Evolutionary conservation across 2,113 vertebrate species (phyloP).

Genomic region (Tupaia tana): DNA sequence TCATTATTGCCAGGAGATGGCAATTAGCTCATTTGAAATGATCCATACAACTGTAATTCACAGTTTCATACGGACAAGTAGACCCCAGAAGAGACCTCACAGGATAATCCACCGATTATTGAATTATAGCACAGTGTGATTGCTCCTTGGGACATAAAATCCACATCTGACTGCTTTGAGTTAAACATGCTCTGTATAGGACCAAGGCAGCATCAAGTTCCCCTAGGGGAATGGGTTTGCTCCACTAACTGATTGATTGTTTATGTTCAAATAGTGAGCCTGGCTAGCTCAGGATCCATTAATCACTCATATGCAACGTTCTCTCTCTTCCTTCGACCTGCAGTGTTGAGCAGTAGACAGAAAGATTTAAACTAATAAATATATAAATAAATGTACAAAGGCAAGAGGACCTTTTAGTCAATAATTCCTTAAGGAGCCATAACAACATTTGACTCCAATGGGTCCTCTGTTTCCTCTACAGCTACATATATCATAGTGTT

Average conservation of each 20-base stretch:
- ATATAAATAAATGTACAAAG: slow-evolving; percentile 14
- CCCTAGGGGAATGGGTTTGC: neutral
- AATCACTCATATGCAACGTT: neutral
- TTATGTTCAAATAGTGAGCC: neutral
- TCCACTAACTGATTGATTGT: neutral
- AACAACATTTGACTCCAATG: neutral
- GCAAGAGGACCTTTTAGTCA: neutral
- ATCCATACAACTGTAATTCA: slow-evolving; percentile 48
- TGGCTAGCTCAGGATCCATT: neutral
- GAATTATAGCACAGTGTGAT: neutral
- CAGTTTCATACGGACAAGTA: slow-evolving; percentile 40
- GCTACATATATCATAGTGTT: neutral
- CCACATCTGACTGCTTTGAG: neutral
- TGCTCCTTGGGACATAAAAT: neutral
- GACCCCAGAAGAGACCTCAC: neutral
- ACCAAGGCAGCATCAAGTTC: neutral
- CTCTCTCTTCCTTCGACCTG: slow-evolving; percentile 3
- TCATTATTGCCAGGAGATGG: slow-evolving; percentile 57
- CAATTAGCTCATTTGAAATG: slow-evolving; percentile 60
- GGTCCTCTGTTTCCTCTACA: neutral
- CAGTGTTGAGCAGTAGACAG: neutral
- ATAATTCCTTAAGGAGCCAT: neutral
- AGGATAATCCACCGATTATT: slow-evolving; percentile 16
- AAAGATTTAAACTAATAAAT: slow-evolving; percentile 39
- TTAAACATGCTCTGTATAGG: neutral